These are phyloP conservation scores for Sinhomidia bicolor DNA, from an alignment of 2,888 invertebrate genomes.

Conservation along the genomic window DNA sequence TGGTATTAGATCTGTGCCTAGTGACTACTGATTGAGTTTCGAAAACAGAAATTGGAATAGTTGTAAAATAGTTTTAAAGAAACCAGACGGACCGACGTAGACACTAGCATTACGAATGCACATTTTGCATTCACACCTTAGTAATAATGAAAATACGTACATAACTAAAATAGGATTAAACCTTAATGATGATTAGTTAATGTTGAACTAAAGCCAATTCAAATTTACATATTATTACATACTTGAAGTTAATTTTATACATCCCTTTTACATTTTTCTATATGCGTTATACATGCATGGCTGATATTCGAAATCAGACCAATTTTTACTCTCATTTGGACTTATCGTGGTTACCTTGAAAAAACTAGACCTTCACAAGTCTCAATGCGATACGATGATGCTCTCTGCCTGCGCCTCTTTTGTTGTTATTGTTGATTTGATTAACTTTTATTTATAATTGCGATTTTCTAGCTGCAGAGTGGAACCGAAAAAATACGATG, in stretches of 20 bases:
- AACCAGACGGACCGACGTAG: too few species aligned
- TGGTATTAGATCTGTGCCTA: too few species aligned
- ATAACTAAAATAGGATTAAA: neutral
- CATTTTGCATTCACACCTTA: too few species aligned
- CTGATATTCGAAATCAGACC: constrained; percentile 48
- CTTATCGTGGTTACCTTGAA: constrained; percentile 38
- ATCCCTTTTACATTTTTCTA: neutral
- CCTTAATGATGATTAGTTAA: neutral
- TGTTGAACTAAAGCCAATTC: neutral
- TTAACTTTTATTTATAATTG: constrained; percentile 43
- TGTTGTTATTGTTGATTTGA: constrained; percentile 7
- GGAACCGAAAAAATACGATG: constrained; percentile 54
- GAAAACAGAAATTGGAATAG: too few species aligned
- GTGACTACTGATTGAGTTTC: too few species aligned
- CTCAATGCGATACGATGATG: constrained; percentile 1
- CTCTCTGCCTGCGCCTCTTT: neutral
- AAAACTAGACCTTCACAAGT: constrained; percentile 46
- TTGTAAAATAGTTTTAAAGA: too few species aligned
- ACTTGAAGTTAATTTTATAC: neutral
- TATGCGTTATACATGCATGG: constrained; percentile 13
- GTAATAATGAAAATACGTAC: neutral
- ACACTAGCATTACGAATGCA: too few species aligned
- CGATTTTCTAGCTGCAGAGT: constrained; percentile 35
- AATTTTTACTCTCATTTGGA: constrained; percentile 62
- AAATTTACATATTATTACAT: constrained; percentile 35